phyloP scores from a whole-genome alignment of 2,113 vertebrate species.

The Pan troglodytes region NHGRI_mPanTro3-v2.1_pri NC_086015.1:142954501-142955000 shows the following conservation, averaged over 20 bases:
- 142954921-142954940: not conserved
- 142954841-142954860: not conserved
- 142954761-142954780: not conserved
- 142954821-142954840: not conserved
- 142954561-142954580: slow-evolving; percentile 41
- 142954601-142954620: slow-evolving; percentile 49
- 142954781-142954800: not conserved
- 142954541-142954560: slow-evolving; percentile 42
- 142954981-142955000: slow-evolving; percentile 33
- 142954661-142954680: not conserved
- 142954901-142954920: not conserved
- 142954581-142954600: not conserved
- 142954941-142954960: not conserved
- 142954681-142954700: not conserved
- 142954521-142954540: not conserved
- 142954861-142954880: not conserved
- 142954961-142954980: slow-evolving; percentile 11
- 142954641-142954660: not conserved
- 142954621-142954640: not conserved
- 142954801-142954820: not conserved
- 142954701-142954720: not conserved
- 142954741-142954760: not conserved
- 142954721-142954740: not conserved
- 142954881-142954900: not conserved
- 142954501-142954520: slow-evolving; percentile 50